These are phyloP conservation scores for Spatulosminthurus flaviceps DNA, from an alignment of 2,888 invertebrate species.

Conservation along the genomic window DNA sequence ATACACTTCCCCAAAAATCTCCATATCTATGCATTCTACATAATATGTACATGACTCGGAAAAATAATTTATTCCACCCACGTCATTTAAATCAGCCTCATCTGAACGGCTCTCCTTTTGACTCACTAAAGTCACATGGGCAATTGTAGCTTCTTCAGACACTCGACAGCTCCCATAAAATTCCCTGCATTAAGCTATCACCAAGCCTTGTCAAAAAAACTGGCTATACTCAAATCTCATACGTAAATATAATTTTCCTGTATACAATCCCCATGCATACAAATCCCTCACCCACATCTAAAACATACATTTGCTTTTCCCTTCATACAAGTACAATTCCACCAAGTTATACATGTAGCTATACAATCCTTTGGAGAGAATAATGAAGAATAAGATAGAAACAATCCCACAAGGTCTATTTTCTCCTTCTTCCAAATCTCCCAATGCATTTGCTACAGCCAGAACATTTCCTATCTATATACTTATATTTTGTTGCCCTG, in stretches of 20 bases:
- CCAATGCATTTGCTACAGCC: too few relatives aligned
- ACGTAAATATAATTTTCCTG: too few relatives aligned
- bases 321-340: not conserved
- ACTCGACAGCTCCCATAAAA: too few relatives aligned
- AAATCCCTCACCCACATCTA: conserved; percentile 7
- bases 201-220: not conserved
- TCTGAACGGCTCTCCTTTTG: too few relatives aligned
- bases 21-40: not conserved
- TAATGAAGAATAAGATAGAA: not conserved
- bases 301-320: too few relatives aligned
- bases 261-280: not conserved
- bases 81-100: conserved; percentile 28
- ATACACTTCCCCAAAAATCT: too few relatives aligned
- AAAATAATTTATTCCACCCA: conserved; percentile 37
- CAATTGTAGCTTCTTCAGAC: too few relatives aligned
- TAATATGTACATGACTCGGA: too few relatives aligned
- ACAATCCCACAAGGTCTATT: not conserved
- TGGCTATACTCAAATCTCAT: too few relatives aligned
- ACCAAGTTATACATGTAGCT: not conserved
- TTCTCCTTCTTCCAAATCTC: not conserved
- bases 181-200: too few relatives aligned
- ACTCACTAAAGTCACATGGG: too few relatives aligned
- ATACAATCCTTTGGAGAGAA: not conserved
- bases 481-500: not conserved
- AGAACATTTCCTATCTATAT: not conserved